These are phyloP conservation scores for Anadara kagoshimensis DNA, from an alignment of 1,140 invertebrate genomes.

Conservation along the genomic window DNA sequence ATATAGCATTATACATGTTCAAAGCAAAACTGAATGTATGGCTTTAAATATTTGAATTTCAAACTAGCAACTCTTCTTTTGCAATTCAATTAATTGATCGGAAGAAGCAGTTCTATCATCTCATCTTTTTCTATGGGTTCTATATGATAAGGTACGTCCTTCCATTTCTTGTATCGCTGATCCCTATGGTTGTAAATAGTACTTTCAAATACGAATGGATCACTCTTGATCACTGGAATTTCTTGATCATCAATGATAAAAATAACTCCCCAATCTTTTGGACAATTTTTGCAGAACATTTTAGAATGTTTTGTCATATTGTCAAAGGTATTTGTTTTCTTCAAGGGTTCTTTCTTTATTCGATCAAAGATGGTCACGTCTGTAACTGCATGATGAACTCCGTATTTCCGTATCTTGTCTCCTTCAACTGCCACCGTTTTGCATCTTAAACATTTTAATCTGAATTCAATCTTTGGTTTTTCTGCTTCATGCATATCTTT, in stretches of 20 bases:
- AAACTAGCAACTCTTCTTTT: too few relatives aligned
- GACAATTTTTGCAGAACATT: conserved; percentile 4
- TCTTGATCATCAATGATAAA: conserved; percentile 4
- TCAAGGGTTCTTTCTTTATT: not conserved
- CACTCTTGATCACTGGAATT: not conserved
- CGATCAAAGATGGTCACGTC: not conserved
- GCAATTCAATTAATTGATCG: too few relatives aligned
- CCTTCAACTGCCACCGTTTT: not conserved
- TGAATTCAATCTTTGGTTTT: not conserved
- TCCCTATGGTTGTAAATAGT: not conserved
- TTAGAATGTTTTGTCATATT: not conserved
- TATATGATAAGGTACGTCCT: conserved; percentile 1
- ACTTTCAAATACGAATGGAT: not conserved
- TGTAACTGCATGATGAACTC: not conserved
- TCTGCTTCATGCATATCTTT: not conserved
- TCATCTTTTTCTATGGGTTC: not conserved
- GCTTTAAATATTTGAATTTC: too few relatives aligned
- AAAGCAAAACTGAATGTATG: too few relatives aligned
- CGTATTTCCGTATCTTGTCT: not conserved
- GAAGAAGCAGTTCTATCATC: too few relatives aligned
- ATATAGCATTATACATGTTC: too few relatives aligned
- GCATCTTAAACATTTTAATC: not conserved
- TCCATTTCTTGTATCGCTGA: conserved; percentile 7
- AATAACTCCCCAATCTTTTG: not conserved
- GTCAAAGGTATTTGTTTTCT: not conserved